These are phyloP conservation scores for Paramuricea clavata DNA, from an alignment of 92 coral and sea anemone genomes.

Conservation along the genomic window DNA sequence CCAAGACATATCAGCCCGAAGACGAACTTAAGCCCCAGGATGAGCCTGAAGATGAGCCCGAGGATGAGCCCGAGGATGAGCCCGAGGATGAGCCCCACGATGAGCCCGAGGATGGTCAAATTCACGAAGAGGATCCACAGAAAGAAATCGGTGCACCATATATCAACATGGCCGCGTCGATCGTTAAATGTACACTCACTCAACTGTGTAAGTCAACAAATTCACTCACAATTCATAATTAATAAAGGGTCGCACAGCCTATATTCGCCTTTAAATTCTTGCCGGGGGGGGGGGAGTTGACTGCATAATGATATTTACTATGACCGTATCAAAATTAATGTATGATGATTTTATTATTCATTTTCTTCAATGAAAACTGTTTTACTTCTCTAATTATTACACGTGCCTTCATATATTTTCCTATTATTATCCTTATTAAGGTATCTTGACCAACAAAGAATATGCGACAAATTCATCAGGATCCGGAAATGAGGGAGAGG, in stretches of 20 bases:
- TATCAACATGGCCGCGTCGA: slow-evolving; percentile 15
- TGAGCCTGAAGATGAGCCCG: background rate
- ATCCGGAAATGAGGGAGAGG: background rate
- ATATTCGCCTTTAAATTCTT: no score
- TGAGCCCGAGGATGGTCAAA: background rate
- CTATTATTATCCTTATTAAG: background rate
- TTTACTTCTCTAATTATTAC: background rate
- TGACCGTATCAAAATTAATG: no score
- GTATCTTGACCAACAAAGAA: background rate
- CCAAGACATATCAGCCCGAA: background rate
- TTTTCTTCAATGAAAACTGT: no score
- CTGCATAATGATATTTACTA: no score
- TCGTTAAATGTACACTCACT: slow-evolving; percentile 7
- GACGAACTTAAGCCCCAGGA: background rate
- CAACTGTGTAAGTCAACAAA: slow-evolving; percentile 34
- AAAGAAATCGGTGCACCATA: background rate
- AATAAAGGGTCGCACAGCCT: background rate
- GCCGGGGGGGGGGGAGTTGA: no score
- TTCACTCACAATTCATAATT: no score
- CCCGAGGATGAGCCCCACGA: background rate
- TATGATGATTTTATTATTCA: no score
- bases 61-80: background rate
- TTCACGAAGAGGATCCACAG: background rate
- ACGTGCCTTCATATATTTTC: background rate
- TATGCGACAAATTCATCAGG: background rate